phyloP scores from a whole-genome alignment of 2,113 vertebrate genomes.

The Etheostoma spectabile region DNA sequence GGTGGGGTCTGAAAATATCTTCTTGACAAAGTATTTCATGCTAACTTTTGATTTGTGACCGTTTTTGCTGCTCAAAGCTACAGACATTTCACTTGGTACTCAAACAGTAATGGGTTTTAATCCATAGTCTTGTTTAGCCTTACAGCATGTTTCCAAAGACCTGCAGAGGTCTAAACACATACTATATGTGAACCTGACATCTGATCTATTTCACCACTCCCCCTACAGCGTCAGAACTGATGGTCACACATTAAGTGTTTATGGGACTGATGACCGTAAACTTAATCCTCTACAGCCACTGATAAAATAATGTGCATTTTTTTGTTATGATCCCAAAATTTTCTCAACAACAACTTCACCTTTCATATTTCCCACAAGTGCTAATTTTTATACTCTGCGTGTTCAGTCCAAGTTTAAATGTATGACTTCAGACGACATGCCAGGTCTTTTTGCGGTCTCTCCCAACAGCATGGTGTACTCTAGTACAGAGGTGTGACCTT shows the following conservation, averaged over 20 bases:
- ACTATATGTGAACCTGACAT: conserved; percentile 40
- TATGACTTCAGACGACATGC: conserved; percentile 25
- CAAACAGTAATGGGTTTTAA: not conserved
- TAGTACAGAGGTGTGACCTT: conserved; percentile 52
- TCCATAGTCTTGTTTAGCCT: not conserved
- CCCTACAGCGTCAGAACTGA: conserved; percentile 30
- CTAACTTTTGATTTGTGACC: not conserved
- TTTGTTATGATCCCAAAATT: not conserved
- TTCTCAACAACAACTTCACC: not conserved
- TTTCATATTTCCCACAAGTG: conserved; percentile 11
- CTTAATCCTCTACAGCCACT: conserved; percentile 17
- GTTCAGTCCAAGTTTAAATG: conserved; percentile 41
- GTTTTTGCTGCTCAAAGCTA: not conserved
- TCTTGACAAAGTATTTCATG: not conserved
- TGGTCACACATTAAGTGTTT: conserved; percentile 12
- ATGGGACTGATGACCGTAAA: not conserved
- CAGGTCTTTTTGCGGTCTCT: conserved; percentile 42
- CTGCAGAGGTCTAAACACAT: conserved; percentile 1
- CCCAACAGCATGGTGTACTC: conserved; percentile 41
- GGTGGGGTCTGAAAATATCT: not conserved
- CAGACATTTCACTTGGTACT: not conserved
- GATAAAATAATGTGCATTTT: conserved; percentile 25
- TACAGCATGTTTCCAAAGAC: conserved; percentile 20
- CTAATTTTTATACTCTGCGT: not conserved
- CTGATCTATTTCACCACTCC: conserved; percentile 28